Percentiles rank a stretch among this genome's conserved stretches.
Conservation (phyloP, 1,140 invertebrate species). For the Drosophila melanica region DNA sequence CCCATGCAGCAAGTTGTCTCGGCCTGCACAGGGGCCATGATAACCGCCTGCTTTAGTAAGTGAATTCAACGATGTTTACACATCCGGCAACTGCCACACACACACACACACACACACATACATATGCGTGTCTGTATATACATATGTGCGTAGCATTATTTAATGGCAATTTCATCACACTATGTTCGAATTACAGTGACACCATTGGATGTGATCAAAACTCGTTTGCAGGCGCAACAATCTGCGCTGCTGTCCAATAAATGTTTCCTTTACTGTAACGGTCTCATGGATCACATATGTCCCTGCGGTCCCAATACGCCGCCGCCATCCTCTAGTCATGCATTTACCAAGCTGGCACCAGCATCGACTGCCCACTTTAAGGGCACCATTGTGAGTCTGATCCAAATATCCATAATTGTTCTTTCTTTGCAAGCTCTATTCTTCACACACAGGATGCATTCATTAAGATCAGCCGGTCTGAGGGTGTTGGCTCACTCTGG, state of each 20-base stretch:
- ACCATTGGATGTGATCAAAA: conserved; percentile 99
- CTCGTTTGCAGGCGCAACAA: conserved; percentile 97
- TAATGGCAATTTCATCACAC: conserved; percentile 23
- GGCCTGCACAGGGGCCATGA: conserved; percentile 94
- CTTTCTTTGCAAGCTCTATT: background rate
- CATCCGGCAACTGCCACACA: background rate
- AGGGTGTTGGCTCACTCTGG: conserved; percentile 97
- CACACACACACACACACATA: background rate
- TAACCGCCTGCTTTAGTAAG: conserved; percentile 95
- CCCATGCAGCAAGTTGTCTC: conserved; percentile 95
- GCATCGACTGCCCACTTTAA: conserved; percentile 90
- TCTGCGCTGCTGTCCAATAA: conserved; percentile 89
- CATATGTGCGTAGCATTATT: background rate
- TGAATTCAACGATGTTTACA: conserved; percentile 33
- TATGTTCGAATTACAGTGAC: conserved; percentile 89
- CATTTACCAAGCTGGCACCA: conserved; percentile 84
- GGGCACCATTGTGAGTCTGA: conserved; percentile 94
- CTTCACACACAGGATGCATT: conserved; percentile 93
- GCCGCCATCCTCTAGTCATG: conserved; percentile 28
- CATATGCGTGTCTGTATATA: background rate
- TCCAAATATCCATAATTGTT: background rate
- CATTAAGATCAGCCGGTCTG: conserved; percentile 93
- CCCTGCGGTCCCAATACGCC: conserved; percentile 88
- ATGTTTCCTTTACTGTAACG: conserved; percentile 99
- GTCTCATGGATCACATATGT: conserved; percentile 99